A percentile compares a stretch with the other conserved stretches of the same genome.
Conservation (phyloP, 2,888 invertebrate genomes). For the Trissolcus brochymenae region DNA sequence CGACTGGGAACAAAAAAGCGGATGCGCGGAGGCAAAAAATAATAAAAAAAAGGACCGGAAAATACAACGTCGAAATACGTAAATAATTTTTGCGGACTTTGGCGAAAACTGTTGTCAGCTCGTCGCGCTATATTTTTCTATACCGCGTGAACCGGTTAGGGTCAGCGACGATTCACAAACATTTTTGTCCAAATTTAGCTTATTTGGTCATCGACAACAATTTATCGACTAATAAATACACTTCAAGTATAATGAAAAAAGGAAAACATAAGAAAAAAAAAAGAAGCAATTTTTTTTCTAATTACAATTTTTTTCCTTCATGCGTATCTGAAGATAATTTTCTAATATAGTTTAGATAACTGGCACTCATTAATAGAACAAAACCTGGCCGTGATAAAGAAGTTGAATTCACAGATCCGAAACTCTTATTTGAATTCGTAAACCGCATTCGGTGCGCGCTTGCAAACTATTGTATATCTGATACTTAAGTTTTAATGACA, state of each 20-base stretch:
- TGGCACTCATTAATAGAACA: background rate
- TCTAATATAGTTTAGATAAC: too few relatives aligned
- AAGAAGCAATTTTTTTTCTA: too few relatives aligned
- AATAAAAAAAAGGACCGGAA: slow-evolving; percentile 36
- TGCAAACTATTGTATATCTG: slow-evolving; percentile 42
- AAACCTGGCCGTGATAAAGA: slow-evolving; percentile 2
- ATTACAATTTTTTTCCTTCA: too few relatives aligned
- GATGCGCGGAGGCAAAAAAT: slow-evolving; percentile 50
- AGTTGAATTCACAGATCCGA: slow-evolving; percentile 9
- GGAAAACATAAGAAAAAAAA: too few relatives aligned
- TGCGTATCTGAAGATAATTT: too few relatives aligned
- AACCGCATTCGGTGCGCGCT: slow-evolving; percentile 28
- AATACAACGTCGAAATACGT: slow-evolving; percentile 45
- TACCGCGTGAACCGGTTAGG: slow-evolving; percentile 14
- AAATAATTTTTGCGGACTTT: slow-evolving; percentile 51
- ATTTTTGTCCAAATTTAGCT: slow-evolving; percentile 11
- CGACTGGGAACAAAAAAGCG: slow-evolving; percentile 46
- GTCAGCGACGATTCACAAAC: slow-evolving; percentile 13
- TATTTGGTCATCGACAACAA: background rate
- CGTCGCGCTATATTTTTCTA: slow-evolving; percentile 15
- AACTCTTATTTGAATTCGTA: slow-evolving; percentile 34
- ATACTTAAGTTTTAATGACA: slow-evolving; percentile 51
- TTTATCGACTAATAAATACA: background rate
- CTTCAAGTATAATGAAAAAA: too few relatives aligned
- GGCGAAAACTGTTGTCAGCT: slow-evolving; percentile 22